Evolutionary conservation across 2,113 vertebrate genomes (phyloP).

Genomic region (Ia io): DNA sequence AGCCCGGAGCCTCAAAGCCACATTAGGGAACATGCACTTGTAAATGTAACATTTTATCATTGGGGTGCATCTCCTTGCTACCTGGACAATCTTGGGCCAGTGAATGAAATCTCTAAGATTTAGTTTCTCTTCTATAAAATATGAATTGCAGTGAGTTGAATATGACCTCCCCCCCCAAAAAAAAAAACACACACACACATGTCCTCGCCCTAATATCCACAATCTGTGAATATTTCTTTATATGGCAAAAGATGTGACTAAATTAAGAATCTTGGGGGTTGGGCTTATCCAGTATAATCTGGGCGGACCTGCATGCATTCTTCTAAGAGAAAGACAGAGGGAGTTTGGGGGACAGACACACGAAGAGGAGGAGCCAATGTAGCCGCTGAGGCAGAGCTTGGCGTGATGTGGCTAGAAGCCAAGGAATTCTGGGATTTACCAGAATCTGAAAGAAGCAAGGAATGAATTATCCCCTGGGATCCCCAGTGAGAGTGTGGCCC

Average conservation of each 20-base stretch:
- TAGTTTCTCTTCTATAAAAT: background rate
- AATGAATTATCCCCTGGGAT: background rate
- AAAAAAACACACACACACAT: background rate
- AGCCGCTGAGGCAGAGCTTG: background rate
- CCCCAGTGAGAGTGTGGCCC: background rate
- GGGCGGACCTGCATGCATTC: background rate
- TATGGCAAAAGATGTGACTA: background rate
- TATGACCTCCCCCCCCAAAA: background rate
- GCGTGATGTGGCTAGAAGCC: background rate
- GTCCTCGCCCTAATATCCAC: background rate
- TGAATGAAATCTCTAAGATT: background rate
- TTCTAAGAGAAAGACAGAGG: background rate
- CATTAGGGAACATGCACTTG: background rate
- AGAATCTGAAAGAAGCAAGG: background rate
- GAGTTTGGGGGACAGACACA: background rate
- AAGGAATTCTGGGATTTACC: background rate
- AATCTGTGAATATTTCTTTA: background rate
- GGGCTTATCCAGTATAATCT: background rate
- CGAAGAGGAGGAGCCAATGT: background rate
- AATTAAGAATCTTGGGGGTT: background rate
- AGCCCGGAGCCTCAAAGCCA: background rate
- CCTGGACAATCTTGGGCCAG: background rate
- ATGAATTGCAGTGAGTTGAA: background rate
- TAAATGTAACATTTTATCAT: background rate
- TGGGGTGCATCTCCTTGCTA: background rate